phyloP scores from a whole-genome alignment of 2,113 vertebrate species.

The Casuarius casuarius region DNA sequence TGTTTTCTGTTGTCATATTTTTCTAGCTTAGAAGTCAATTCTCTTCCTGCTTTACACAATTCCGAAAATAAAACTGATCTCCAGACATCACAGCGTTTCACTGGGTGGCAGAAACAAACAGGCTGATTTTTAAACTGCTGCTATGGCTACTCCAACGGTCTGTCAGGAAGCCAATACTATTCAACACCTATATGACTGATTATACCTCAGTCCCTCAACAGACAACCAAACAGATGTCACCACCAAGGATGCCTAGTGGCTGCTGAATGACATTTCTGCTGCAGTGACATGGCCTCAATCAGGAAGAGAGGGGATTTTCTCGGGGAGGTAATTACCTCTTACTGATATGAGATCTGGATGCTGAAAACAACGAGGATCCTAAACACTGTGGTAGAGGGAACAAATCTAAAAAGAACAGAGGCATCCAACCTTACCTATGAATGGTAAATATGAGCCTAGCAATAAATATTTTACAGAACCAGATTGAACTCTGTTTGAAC shows the following conservation, averaged over 20 bases:
- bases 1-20: neutral
- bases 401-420: slow-evolving; percentile 13
- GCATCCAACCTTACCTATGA: neutral
- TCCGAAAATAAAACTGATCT: neutral
- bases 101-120: slow-evolving; percentile 35
- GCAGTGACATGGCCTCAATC: slow-evolving; percentile 24
- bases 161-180: slow-evolving; percentile 63
- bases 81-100: neutral
- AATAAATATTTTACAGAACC: slow-evolving; percentile 47
- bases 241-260: slow-evolving; percentile 56
- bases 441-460: neutral
- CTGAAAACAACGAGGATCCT: slow-evolving; percentile 2
- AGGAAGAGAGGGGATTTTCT: slow-evolving; percentile 38
- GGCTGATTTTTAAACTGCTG: slow-evolving; percentile 19
- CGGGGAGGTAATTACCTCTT: slow-evolving; percentile 49
- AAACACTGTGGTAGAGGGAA: neutral
- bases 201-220: slow-evolving; percentile 53
- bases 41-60: neutral
- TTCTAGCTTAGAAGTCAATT: neutral
- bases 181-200: slow-evolving; percentile 67
- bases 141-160: slow-evolving; percentile 8
- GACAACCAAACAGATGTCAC: slow-evolving; percentile 68
- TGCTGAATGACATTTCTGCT: slow-evolving; percentile 60
- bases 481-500: slow-evolving; percentile 29
- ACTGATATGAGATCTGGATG: slow-evolving; percentile 36